Conservation (phyloP, 2,888 invertebrate genomes). For the Luffia ferchaultella region DNA sequence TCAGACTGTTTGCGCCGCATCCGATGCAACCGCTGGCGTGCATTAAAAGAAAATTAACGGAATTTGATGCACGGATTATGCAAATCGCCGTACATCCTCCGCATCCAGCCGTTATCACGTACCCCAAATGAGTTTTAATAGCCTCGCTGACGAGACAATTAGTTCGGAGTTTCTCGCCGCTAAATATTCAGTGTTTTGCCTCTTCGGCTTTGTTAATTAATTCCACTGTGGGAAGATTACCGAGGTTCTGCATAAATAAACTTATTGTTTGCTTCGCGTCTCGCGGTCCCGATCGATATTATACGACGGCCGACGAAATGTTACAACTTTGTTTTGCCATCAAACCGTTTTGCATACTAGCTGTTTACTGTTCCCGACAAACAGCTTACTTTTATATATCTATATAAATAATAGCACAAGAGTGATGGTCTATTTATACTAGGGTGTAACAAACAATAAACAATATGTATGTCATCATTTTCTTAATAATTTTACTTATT, state of each 20-base stretch:
- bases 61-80: slow-evolving; percentile 61
- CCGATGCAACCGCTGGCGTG: slow-evolving; percentile 29
- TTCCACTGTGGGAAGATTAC: slow-evolving; percentile 23
- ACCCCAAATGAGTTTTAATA: slow-evolving; percentile 22
- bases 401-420: no score
- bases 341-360: no score
- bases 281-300: not conserved
- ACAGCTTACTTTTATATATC: no score
- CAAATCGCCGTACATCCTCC: slow-evolving; percentile 50
- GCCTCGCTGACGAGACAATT: slow-evolving; percentile 23
- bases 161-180: slow-evolving; percentile 19
- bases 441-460: no score
- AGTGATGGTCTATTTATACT: no score
- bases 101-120: slow-evolving; percentile 38
- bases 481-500: no score
- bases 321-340: no score
- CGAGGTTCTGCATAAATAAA: slow-evolving; percentile 24
- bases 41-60: slow-evolving; percentile 62
- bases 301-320: not conserved
- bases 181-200: slow-evolving; percentile 29
- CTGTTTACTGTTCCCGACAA: no score
- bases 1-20: no score
- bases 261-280: slow-evolving; percentile 16
- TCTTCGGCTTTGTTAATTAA: slow-evolving; percentile 25
- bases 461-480: no score